Evolutionary conservation across 1,140 invertebrate species (phyloP).

Genomic region (Colletes gigas): DNA sequence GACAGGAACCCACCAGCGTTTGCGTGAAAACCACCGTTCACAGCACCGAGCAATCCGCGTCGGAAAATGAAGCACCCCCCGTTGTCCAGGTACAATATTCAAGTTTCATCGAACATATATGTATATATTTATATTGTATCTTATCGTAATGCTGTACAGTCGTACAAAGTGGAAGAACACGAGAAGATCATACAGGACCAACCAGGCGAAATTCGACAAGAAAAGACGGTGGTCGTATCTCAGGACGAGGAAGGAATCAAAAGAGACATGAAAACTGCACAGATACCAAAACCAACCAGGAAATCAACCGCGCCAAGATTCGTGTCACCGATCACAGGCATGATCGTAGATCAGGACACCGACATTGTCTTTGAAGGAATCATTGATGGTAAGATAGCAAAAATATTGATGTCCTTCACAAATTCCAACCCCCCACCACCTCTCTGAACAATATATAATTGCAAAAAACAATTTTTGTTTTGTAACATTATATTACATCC

Average conservation of each 20-base stretch:
- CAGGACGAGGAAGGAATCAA: slow-evolving; percentile 72
- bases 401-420: neutral
- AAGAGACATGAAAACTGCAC: slow-evolving; percentile 58
- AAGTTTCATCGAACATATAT: no score
- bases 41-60: slow-evolving; percentile 72
- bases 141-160: slow-evolving; percentile 57
- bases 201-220: slow-evolving; percentile 75
- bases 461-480: no score
- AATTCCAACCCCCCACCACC: neutral
- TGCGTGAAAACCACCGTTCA: slow-evolving; percentile 74
- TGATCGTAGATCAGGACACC: slow-evolving; percentile 88
- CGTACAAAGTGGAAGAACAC: slow-evolving; percentile 81
- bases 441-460: no score
- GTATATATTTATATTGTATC: no score
- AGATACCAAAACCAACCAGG: slow-evolving; percentile 79
- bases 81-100: slow-evolving; percentile 72
- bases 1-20: slow-evolving; percentile 70
- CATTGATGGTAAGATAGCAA: slow-evolving; percentile 83
- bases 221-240: slow-evolving; percentile 77
- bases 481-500: no score
- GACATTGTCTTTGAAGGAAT: slow-evolving; percentile 87
- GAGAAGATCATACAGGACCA: slow-evolving; percentile 79
- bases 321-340: slow-evolving; percentile 86
- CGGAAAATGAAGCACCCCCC: slow-evolving; percentile 78
- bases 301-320: slow-evolving; percentile 86